Base-by-base conservation (phyloP, 2,888 invertebrate genomes). In the Dermolepida albohirtum region DNA sequence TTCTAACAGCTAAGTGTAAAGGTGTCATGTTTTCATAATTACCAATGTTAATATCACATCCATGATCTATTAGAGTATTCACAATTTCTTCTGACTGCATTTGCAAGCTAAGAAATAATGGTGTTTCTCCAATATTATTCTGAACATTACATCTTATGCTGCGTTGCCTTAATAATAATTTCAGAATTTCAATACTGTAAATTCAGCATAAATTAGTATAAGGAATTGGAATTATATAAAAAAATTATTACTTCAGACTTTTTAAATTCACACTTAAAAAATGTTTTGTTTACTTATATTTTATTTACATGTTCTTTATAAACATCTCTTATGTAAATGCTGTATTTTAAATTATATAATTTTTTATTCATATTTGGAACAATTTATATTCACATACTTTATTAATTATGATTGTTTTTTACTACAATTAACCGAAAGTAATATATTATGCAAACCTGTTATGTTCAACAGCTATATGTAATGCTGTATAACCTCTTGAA, bases 401-500 rank as follows among this genome's bases (percentile, higher is more conserved):
- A n/a, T n/a, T n/a, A n/a, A n/a, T n/a, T n/a, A n/a, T n/a, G n/a
- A n/a, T n/a, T n/a, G n/a, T n/a, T n/a, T n/a, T n/a, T n/a, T n/a
- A n/a, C n/a, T n/a, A n/a, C n/a, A n/a, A n/a, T n/a, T n/a, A n/a
- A n/a, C n/a, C n/a, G n/a, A n/a, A n/a, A n/a, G n/a, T n/a, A n/a
- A n/a, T n/a, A n/a, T n/a, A 22, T 1, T 4, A 10, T 44, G 29
- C 44, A 22, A 29, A 59, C 59, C 59, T 43, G 27, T 44, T 47
- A 14, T 17, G 43, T 59, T 59, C 59, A 27, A 59, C 44, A 44
- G 59, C 59, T 44, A 59, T 27, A 14, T 59, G 59, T 59, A 59
- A 59, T 44, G 59, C 59, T 8, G 44, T 59, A 14, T 44, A 44
- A n/a, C 59, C 59, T 16, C 59, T 59, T 5, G 41, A 17, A 29